A percentile compares a stretch with the other conserved stretches of the same genome.
Evolutionary conservation across 1,140 invertebrate genomes (phyloP).

Genomic region (Prorops nasuta): DNA sequence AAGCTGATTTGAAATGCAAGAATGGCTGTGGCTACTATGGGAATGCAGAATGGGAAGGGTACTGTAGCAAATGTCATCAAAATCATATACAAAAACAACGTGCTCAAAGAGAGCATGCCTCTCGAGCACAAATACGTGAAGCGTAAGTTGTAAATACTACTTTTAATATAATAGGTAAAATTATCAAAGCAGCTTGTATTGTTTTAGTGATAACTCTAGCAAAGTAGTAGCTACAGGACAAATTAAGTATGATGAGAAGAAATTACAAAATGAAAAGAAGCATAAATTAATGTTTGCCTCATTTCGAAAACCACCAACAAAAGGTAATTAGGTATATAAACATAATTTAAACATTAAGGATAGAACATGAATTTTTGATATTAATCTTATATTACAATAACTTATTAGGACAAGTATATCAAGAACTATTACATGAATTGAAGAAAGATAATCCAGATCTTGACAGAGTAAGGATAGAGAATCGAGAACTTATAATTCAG

Average conservation of each 20-base stretch:
- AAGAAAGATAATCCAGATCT: slow-evolving; percentile 59
- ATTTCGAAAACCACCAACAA: slow-evolving; percentile 71
- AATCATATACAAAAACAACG: slow-evolving; percentile 68
- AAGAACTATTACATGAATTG: slow-evolving; percentile 52
- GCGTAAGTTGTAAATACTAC: slow-evolving; percentile 25
- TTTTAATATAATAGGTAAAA: background rate
- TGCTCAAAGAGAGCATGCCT: slow-evolving; percentile 47
- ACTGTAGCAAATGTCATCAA: slow-evolving; percentile 90
- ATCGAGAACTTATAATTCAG: slow-evolving; percentile 39
- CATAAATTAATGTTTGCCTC: slow-evolving; percentile 75
- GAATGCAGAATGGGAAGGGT: slow-evolving; percentile 94
- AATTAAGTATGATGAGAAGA: slow-evolving; percentile 70
- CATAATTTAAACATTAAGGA: background rate
- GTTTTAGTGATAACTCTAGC: slow-evolving; percentile 27
- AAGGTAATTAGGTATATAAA: slow-evolving; percentile 54
- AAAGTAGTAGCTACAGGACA: slow-evolving; percentile 7
- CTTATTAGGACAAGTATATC: slow-evolving; percentile 49
- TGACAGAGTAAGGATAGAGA: slow-evolving; percentile 56
- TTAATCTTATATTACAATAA: slow-evolving; percentile 1
- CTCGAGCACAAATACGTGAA: slow-evolving; percentile 34
- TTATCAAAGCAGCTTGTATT: background rate
- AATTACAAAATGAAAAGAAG: slow-evolving; percentile 81
- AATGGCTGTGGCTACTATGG: slow-evolving; percentile 96
- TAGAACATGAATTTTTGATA: background rate
- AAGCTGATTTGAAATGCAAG: slow-evolving; percentile 88